phyloP scores from a whole-genome alignment of 2,113 vertebrate genomes.

The Gopherus evgoodei region DNA sequence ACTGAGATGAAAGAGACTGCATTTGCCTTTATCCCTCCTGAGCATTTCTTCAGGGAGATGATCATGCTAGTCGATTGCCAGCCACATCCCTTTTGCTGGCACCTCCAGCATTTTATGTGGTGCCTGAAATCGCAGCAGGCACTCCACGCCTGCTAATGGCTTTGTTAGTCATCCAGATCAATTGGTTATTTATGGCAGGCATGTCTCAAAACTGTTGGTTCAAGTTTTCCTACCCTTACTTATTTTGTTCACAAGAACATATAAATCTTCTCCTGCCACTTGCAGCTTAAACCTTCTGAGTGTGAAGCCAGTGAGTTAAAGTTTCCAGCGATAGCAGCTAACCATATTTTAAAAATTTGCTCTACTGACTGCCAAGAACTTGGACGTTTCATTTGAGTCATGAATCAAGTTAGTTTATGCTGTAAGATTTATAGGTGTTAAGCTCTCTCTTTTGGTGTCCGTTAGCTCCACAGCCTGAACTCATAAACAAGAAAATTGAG shows the following conservation, averaged over 20 bases:
- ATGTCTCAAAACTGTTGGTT: constrained; percentile 43
- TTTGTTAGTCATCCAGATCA: constrained; percentile 48
- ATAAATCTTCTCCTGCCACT: constrained; percentile 66
- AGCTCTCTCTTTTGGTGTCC: not conserved
- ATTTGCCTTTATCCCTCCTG: not conserved
- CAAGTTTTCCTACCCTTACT: constrained; percentile 56
- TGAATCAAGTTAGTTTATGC: constrained; percentile 26
- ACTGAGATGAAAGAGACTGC: constrained; percentile 13
- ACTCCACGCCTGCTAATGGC: constrained; percentile 28
- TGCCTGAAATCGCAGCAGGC: constrained; percentile 52
- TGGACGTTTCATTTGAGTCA: not conserved
- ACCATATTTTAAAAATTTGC: constrained; percentile 22
- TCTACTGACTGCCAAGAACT: not conserved
- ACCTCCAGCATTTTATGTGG: constrained; percentile 24
- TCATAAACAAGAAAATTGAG: constrained; percentile 31
- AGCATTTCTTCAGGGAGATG: not conserved
- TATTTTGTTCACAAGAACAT: constrained; percentile 49
- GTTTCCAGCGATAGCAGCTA: constrained; percentile 38
- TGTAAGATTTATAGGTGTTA: constrained; percentile 15
- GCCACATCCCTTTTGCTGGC: constrained; percentile 53
- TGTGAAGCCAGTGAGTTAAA: constrained; percentile 37
- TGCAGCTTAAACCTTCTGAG: constrained; percentile 60
- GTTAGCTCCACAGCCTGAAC: constrained; percentile 13
- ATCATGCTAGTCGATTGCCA: not conserved
- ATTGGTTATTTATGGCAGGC: constrained; percentile 54